Evolutionary conservation across 2,113 vertebrate genomes (phyloP).

Genomic region (Leucoraja erinaceus): DNA sequence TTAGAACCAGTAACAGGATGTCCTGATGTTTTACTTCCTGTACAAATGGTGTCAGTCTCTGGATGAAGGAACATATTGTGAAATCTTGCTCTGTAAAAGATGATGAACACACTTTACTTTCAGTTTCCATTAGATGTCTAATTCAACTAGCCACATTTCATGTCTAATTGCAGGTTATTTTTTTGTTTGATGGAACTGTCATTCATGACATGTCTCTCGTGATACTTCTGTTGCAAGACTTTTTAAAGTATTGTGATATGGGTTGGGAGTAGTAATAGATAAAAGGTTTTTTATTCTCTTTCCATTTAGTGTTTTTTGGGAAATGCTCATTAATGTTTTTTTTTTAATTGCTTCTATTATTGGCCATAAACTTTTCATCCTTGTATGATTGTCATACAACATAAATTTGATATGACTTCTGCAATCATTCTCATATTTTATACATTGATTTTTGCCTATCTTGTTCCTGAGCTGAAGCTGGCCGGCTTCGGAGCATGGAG

Average conservation of each 20-base stretch:
- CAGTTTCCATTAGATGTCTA: not conserved
- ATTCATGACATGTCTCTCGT: not conserved
- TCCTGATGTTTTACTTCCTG: conserved; percentile 7
- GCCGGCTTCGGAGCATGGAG: too few relatives aligned
- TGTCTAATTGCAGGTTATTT: not conserved
- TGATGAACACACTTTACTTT: not conserved
- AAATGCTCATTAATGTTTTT: not conserved
- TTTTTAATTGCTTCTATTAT: not conserved
- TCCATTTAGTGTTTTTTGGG: not conserved
- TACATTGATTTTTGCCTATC: not conserved
- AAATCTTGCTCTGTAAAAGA: not conserved
- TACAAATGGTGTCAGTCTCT: conserved; percentile 13
- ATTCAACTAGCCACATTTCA: not conserved
- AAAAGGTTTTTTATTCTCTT: not conserved
- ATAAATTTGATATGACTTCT: too few relatives aligned
- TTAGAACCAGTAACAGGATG: conserved; percentile 5
- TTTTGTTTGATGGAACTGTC: not conserved
- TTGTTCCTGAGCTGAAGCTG: not conserved
- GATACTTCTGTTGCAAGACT: not conserved
- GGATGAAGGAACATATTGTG: not conserved
- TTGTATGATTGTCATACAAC: not conserved
- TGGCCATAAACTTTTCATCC: not conserved
- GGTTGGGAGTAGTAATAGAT: not conserved
- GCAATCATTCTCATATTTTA: too few relatives aligned
- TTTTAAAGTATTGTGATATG: not conserved